These are phyloP conservation scores for Sphenodon punctatus DNA, from an alignment of 2,797 vertebrate genomes.

Conservation along the genomic window DNA sequence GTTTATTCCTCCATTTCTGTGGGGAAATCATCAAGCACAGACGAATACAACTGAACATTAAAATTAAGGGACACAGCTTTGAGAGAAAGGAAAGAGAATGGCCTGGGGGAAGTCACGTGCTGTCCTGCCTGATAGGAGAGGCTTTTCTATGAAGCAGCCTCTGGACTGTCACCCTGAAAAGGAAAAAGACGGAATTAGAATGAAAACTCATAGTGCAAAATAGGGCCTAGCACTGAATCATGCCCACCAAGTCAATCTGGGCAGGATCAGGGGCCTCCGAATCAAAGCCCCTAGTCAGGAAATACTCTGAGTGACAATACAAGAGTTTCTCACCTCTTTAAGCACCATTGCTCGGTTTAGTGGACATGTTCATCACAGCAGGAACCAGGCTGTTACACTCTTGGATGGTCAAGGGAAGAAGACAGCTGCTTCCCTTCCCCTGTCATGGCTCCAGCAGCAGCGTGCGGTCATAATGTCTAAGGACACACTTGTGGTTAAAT, in stretches of 20 bases:
- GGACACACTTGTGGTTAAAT: neutral
- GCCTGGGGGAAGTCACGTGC: no score
- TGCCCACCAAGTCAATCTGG: neutral
- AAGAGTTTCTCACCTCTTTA: slow-evolving; percentile 30
- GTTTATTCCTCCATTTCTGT: slow-evolving; percentile 27
- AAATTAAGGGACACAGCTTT: neutral
- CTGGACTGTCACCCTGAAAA: neutral
- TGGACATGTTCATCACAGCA: neutral
- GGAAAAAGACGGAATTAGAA: neutral
- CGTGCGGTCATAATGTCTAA: neutral
- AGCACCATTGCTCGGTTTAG: rapidly evolving
- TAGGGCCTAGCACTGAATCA: neutral
- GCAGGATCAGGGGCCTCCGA: neutral
- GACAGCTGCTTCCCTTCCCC: neutral
- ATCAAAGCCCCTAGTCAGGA: neutral
- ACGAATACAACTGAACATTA: neutral
- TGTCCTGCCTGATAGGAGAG: neutral
- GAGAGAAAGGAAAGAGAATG: slow-evolving; percentile 6
- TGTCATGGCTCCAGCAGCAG: neutral
- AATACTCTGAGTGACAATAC: rapidly evolving
- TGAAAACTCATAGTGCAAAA: neutral
- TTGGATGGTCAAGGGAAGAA: neutral
- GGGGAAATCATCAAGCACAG: slow-evolving; percentile 19
- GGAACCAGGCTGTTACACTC: neutral
- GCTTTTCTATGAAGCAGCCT: slow-evolving; percentile 3